Conservation (phyloP, 2,113 vertebrate species). For the Otocyon megalotis region DNA sequence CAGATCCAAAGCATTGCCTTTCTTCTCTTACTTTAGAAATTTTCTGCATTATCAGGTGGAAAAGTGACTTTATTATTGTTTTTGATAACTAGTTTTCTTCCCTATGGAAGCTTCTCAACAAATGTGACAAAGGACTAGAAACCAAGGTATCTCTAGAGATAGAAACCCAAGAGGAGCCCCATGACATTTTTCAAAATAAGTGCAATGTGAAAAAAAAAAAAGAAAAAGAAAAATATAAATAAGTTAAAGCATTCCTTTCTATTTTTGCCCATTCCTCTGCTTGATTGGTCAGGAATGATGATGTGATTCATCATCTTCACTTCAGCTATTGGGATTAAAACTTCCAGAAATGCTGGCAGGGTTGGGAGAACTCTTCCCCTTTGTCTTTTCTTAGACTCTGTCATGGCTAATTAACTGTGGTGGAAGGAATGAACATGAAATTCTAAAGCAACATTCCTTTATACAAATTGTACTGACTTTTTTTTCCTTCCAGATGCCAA, state of each 20-base stretch:
- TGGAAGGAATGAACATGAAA: conserved; percentile 1
- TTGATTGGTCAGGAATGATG: conserved; percentile 83
- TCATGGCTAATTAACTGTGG: conserved; percentile 64
- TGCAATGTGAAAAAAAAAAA: not conserved
- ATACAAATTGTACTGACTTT: not conserved
- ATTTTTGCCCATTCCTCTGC: conserved; percentile 68
- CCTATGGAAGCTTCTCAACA: not conserved
- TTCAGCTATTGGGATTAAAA: conserved; percentile 79
- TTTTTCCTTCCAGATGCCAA: not conserved
- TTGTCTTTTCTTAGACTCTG: conserved; percentile 43
- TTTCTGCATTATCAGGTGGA: not conserved
- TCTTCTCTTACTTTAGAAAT: not conserved
- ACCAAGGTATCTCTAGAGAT: not conserved
- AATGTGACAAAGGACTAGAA: conserved; percentile 19
- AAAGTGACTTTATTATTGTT: not conserved
- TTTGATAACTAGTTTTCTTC: not conserved
- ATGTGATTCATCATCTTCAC: conserved; percentile 83
- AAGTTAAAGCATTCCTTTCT: conserved; percentile 55
- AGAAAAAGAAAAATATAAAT: not conserved
- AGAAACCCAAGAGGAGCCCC: not conserved
- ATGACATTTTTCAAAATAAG: conserved; percentile 68
- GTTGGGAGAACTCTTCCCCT: conserved; percentile 20
- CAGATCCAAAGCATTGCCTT: not conserved
- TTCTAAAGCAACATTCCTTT: conserved; percentile 55
- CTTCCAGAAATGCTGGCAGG: conserved; percentile 74